Percentiles rank a stretch among this genome's conserved stretches.
phyloP scores from a whole-genome alignment of 2,888 invertebrate species.

The Unio delphinus region DNA sequence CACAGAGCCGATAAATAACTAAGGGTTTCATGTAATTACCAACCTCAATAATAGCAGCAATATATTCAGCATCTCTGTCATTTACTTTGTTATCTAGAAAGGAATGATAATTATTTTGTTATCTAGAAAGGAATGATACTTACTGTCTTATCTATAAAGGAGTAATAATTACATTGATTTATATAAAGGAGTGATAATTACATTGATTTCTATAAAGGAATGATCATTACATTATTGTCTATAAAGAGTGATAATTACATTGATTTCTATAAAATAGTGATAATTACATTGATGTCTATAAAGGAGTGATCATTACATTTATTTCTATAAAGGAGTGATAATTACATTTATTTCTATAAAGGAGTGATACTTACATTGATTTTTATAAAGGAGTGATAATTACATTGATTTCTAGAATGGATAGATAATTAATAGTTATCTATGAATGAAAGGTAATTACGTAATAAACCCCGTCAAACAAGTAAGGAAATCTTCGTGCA shows the following conservation, averaged over 20 bases:
- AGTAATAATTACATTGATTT: not conserved
- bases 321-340: not conserved
- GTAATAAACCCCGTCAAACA: not conserved
- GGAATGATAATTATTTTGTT: slow-evolving; percentile 32
- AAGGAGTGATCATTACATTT: slow-evolving; percentile 5
- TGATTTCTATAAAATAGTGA: slow-evolving; percentile 29
- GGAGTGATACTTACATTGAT: not conserved
- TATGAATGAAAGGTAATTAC: no score
- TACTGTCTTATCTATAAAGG: not conserved
- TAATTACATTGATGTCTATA: slow-evolving; percentile 44
- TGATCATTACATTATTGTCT: not conserved
- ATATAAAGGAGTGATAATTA: not conserved
- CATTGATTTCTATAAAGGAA: not conserved
- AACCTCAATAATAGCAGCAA: slow-evolving; percentile 52
- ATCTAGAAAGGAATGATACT: slow-evolving; percentile 30
- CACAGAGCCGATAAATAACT: not conserved
- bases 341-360: not conserved
- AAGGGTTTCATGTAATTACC: not conserved
- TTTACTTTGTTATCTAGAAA: slow-evolving; percentile 50
- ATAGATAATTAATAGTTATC: not conserved
- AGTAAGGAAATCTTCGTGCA: not conserved
- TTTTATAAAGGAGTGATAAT: not conserved
- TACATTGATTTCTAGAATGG: not conserved
- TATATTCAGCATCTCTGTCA: slow-evolving; percentile 46
- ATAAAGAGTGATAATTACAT: not conserved